Percentiles rank a stretch among this genome's conserved stretches.
These are phyloP conservation scores for Grapholita molesta DNA, from an alignment of 1,140 invertebrate genomes.

Conservation along the genomic window DNA sequence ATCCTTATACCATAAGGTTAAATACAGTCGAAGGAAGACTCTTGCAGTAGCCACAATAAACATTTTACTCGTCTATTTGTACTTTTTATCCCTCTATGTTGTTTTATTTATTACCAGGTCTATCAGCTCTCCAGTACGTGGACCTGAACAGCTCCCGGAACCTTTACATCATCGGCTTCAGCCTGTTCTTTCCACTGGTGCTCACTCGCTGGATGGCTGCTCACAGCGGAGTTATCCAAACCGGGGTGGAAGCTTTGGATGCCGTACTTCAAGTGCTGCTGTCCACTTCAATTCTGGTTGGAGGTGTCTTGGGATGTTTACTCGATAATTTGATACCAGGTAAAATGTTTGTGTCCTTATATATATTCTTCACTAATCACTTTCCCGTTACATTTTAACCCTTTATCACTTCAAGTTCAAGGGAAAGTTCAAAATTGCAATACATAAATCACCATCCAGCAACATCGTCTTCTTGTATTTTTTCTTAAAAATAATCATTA, in stretches of 20 bases:
- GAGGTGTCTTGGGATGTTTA: constrained; percentile 87
- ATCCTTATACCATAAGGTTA: too few species aligned
- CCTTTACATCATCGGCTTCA: constrained; percentile 93
- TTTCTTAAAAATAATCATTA: too few species aligned
- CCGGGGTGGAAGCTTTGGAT: constrained; percentile 84
- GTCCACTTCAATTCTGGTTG: constrained; percentile 91
- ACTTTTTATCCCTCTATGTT: neutral
- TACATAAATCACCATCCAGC: too few species aligned
- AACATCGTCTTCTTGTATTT: too few species aligned
- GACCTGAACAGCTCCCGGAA: constrained; percentile 90
- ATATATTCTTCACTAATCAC: too few species aligned
- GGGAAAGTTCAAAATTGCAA: too few species aligned
- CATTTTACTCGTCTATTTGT: too few species aligned
- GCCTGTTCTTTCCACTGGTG: constrained; percentile 90
- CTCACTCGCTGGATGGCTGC: constrained; percentile 87
- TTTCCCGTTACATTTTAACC: too few species aligned
- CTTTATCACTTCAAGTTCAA: too few species aligned
- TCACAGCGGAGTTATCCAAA: constrained; percentile 83
- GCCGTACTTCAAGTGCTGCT: constrained; percentile 88
- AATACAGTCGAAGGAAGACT: too few species aligned
- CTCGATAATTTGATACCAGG: constrained; percentile 93
- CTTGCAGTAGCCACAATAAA: too few species aligned
- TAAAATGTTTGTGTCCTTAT: constrained; percentile 48
- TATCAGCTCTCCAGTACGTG: constrained; percentile 90
- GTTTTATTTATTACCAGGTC: constrained; percentile 67